Conservation (phyloP, 2,888 invertebrate genomes). For the Schizotus pectinicornis region DNA sequence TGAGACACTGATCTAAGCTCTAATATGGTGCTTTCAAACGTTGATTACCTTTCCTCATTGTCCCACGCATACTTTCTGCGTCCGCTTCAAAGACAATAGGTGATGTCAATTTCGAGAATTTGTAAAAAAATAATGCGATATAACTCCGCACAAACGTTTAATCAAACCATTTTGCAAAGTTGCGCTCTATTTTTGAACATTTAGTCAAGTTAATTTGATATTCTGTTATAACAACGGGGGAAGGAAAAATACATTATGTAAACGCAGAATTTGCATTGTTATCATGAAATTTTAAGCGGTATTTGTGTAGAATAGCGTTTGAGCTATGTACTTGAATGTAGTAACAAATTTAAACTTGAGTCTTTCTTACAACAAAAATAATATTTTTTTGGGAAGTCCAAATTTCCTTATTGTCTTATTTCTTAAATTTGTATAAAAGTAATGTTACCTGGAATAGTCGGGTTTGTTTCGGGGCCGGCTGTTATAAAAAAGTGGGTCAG, state of each 20-base stretch:
- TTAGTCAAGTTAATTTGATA: too few species aligned
- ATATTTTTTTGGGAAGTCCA: constrained; percentile 1
- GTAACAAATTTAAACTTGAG: too few species aligned
- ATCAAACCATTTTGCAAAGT: too few species aligned
- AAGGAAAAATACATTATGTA: too few species aligned
- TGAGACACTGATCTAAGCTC: background rate
- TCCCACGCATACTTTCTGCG: constrained; percentile 64
- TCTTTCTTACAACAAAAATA: constrained; percentile 34
- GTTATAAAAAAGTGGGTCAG: constrained; percentile 84
- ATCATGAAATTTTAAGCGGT: too few species aligned
- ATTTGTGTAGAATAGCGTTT: constrained; percentile 36
- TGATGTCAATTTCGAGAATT: constrained; percentile 33
- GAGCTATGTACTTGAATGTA: too few species aligned
- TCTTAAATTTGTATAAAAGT: constrained; percentile 11
- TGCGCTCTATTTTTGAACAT: too few species aligned
- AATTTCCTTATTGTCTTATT: background rate
- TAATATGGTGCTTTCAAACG: constrained; percentile 16
- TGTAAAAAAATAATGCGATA: too few species aligned
- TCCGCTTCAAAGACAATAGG: constrained; percentile 51
- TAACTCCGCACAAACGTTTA: too few species aligned
- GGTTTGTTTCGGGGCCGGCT: constrained; percentile 80
- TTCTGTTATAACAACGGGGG: too few species aligned
- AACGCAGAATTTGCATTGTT: too few species aligned
- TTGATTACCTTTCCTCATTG: constrained; percentile 63
- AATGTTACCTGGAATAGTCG: constrained; percentile 60